Conservation (phyloP, 2,113 vertebrate genomes). For the Catagonus wagneri region DNA sequence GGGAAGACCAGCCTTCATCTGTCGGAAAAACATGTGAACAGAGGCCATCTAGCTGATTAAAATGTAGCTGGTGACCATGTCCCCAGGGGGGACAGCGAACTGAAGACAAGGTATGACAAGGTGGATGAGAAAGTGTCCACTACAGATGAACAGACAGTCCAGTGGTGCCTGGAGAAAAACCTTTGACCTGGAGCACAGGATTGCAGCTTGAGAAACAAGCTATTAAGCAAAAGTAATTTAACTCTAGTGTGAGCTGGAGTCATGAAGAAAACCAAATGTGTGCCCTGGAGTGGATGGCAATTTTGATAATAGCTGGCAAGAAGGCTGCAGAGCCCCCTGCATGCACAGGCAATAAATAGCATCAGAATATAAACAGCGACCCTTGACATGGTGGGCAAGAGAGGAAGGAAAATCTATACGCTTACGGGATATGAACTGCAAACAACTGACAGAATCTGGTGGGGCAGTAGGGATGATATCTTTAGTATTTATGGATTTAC, state of each 20-base stretch:
- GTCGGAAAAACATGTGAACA: not conserved
- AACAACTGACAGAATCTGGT: not conserved
- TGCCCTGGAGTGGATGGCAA: not conserved
- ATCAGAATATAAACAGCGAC: not conserved
- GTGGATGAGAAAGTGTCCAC: not conserved
- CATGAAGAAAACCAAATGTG: not conserved
- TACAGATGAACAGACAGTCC: not conserved
- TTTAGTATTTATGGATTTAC: not conserved
- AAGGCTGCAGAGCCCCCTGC: not conserved
- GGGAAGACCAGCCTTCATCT: not conserved
- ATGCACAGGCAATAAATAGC: not conserved
- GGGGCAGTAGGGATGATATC: not conserved
- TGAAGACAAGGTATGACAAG: not conserved
- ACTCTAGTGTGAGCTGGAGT: not conserved
- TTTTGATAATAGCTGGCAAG: not conserved
- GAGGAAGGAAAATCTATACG: conserved; percentile 17
- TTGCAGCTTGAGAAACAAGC: not conserved
- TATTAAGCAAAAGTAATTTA: not conserved
- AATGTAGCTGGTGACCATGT: not conserved
- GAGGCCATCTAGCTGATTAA: not conserved
- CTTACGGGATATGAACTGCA: not conserved
- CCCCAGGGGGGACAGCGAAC: not conserved
- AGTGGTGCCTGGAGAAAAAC: not conserved
- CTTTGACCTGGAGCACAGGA: not conserved
- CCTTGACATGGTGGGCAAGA: not conserved